Evolutionary conservation across 2,888 invertebrate genomes (phyloP), one percentile per base, ranked within the genome.

Genomic region (Rapana venosa): DNA sequence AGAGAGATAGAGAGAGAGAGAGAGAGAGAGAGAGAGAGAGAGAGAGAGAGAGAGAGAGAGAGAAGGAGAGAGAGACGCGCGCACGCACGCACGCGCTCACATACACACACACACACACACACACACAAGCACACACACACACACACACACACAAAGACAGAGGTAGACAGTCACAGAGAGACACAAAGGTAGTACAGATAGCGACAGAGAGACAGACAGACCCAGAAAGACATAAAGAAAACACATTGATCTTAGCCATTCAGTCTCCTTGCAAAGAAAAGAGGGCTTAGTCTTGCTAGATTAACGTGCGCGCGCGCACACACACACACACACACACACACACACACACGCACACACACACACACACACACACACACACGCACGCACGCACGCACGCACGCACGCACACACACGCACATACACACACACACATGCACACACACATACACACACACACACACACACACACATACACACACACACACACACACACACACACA

Each of bases 1-100:
- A 32, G 79, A 32, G 79, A 32, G 79, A 8, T 8, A 32, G 13
- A 32, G 26, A 32, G n/a, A 32, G 79, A 32, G 79, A 8, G 79
- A 22, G 13, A 32, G 13, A 32, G 79, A 32, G 79, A 22, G 79
- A 32, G 79, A 32, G 79, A 32, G 79, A 32, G 79, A 79, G 79
- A 26, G 79, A 79, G 79, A 79, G n/a, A 79, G 79, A 79, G 79
- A 79, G 79, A 79, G 79, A 79, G 26, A n/a, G 79, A 79, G 26
- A 79, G 79, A 79, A 2, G 20, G 79, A 79, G 79, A 79, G 26
- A 79, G 79, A 79, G 79, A 26, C 17, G 1, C 66, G 1, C 66
- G 13, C 66, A 66, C 66, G 13, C 66, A 66, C 66, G 13, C 13
- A 66, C 66, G 13, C 66, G 13, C 66, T 6, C 66, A 66, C 4